A percentile compares a stretch with the other conserved stretches of the same genome.
Conservation (phyloP, 1,140 invertebrate species). For the Sycophaga agraensis region DNA sequence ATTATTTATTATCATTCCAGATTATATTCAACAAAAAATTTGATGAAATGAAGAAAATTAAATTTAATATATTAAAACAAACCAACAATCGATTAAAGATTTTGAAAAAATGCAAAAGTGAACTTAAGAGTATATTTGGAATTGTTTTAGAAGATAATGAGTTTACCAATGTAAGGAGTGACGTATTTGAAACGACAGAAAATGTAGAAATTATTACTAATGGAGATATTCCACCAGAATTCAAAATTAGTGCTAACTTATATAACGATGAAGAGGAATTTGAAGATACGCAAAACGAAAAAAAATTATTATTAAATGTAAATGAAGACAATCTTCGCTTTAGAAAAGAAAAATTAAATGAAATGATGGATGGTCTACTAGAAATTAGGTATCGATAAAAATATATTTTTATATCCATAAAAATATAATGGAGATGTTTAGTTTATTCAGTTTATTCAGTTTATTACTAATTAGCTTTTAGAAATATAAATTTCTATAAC, state of each 20-base stretch:
- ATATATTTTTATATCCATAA: too few species aligned
- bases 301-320: neutral
- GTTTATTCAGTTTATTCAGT: too few species aligned
- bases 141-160: conserved; percentile 23
- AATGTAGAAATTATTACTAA: conserved; percentile 36
- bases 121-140: conserved; percentile 38
- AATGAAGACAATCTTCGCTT: neutral
- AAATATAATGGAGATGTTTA: too few species aligned
- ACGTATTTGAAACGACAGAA: conserved; percentile 34
- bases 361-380: conserved; percentile 73
- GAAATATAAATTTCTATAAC: too few species aligned
- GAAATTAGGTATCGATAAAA: conserved; percentile 56
- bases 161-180: conserved; percentile 34
- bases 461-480: too few species aligned
- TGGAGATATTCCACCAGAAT: conserved; percentile 48
- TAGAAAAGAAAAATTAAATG: conserved; percentile 42
- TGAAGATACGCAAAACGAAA: neutral
- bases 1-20: conserved; percentile 30
- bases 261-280: neutral
- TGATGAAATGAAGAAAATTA: conserved; percentile 46
- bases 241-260: conserved; percentile 31
- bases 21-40: conserved; percentile 57
- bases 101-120: conserved; percentile 35
- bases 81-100: conserved; percentile 33
- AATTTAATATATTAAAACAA: conserved; percentile 35